phyloP scores from a whole-genome alignment of 2,113 vertebrate genomes.

The Equus quagga region DNA sequence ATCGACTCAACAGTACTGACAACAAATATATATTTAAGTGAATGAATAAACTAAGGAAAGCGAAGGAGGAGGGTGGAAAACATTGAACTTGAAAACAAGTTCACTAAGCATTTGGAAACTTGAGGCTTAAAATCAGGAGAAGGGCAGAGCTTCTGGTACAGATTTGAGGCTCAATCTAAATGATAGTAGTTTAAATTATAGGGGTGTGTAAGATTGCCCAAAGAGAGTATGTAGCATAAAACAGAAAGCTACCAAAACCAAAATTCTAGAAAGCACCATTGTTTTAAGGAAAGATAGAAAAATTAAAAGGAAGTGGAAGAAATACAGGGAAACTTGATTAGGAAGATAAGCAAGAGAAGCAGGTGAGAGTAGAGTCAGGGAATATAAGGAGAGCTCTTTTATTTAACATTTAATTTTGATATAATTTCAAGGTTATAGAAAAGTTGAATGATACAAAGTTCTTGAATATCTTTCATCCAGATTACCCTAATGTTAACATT shows the following conservation, averaged over 20 bases:
- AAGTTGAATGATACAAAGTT: constrained; percentile 17
- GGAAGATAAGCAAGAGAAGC: neutral
- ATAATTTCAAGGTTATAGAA: constrained; percentile 31
- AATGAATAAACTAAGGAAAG: constrained; percentile 15
- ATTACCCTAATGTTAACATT: constrained; percentile 10
- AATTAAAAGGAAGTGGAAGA: neutral
- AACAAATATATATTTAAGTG: neutral
- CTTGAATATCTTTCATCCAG: neutral
- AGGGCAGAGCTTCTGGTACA: neutral
- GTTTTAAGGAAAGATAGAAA: constrained; percentile 37
- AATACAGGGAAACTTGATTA: neutral
- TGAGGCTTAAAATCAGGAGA: neutral
- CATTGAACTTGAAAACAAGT: neutral
- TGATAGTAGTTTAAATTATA: neutral
- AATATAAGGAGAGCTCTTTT: neutral
- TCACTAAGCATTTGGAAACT: neutral
- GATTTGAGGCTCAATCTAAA: neutral
- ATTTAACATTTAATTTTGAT: neutral
- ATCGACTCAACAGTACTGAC: too few relatives aligned
- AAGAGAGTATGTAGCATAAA: neutral
- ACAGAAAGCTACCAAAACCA: constrained; percentile 2
- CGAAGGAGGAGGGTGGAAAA: neutral
- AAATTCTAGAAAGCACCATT: neutral
- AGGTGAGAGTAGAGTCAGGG: neutral
- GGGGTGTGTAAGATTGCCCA: neutral